Evolutionary conservation across 2,113 vertebrate species (phyloP), one percentile per base, ranked within the genome.

Genomic region (Odocoileus hemionus): DNA sequence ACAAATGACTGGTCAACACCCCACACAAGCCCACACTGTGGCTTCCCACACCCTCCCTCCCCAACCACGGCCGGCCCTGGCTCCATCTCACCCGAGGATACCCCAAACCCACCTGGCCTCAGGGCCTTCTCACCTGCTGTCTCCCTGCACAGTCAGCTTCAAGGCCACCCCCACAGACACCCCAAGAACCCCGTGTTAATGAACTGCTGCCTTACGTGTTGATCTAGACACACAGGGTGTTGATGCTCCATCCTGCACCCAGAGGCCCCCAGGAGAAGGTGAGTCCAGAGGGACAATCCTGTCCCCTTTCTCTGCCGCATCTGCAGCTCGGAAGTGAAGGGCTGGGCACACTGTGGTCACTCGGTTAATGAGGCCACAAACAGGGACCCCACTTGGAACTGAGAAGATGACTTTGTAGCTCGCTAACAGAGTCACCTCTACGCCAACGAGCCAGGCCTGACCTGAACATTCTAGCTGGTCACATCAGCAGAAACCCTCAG

Each of bases 1-100:
- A 26, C 1, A 26, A 54, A 43, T 45, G 15, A 86, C 10, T 21
- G 78, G 60, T 7, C n/a, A 30, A 55, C 45, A 47, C 17, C 55
- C 26, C 25, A 50, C 21, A 26, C 39, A 1, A 5, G 16, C 61
- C 3, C 1, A 3, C 9, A n/a, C 26, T 1, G 21, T 3, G 15
- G 78, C 30, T 61, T 14, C 54, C 7, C 45, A 26, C 1, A 28
- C 19, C 1, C 58, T 17, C 30, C 14, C 15, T n/a, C 5, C 6
- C 28, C 25, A 19, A 5, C 19, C 16, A 30, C 1, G 2, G 70
- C 33, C 1, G 2, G 70, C 33, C 6, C 45, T 17, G 28, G 52
- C 70, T 55, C 50, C 57, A 45, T 26, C 26, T 2, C 1, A 10
- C 16, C 50, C 0, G 6, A 0, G 11, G 28, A 39, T 0, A 2